A percentile compares a stretch with the other conserved stretches of the same genome.
These are phyloP conservation scores for Dunckerocampus dactyliophorus DNA, from an alignment of 2,113 vertebrate genomes.

Conservation along the genomic window DNA sequence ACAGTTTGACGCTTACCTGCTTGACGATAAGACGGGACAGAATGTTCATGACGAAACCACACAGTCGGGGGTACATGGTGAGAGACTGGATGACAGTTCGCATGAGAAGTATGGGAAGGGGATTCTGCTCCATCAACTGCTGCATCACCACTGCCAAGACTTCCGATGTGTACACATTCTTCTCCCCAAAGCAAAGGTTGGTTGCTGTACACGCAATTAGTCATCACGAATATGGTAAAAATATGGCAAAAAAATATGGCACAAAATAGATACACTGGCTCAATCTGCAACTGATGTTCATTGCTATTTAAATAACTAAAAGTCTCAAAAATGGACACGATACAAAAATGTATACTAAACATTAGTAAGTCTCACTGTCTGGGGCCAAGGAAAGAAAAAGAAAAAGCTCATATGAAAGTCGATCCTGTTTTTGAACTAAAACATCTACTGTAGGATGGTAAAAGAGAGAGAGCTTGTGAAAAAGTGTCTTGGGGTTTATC, in stretches of 20 bases:
- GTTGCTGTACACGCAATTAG: slow-evolving; percentile 74
- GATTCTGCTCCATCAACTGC: slow-evolving; percentile 94
- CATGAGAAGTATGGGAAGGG: slow-evolving; percentile 93
- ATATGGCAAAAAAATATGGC: too few relatives aligned
- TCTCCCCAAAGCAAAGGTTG: slow-evolving; percentile 91
- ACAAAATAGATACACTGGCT: too few relatives aligned
- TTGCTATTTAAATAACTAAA: too few relatives aligned
- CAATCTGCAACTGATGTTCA: too few relatives aligned
- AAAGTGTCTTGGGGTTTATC: neutral
- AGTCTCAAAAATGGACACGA: too few relatives aligned
- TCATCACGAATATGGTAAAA: neutral
- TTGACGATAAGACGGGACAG: slow-evolving; percentile 90
- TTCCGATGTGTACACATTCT: slow-evolving; percentile 91
- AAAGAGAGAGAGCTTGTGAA: neutral
- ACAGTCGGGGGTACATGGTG: slow-evolving; percentile 91
- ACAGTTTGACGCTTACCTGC: slow-evolving; percentile 71
- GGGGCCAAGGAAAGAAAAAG: neutral
- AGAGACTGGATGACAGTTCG: slow-evolving; percentile 94
- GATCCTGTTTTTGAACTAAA: neutral
- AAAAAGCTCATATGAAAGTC: neutral
- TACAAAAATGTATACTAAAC: too few relatives aligned
- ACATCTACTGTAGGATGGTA: neutral
- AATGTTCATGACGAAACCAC: slow-evolving; percentile 95
- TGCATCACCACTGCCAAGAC: slow-evolving; percentile 95
- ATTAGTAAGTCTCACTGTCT: too few relatives aligned